Conservation (phyloP, 2,888 invertebrate species). For the Amphiduros pacificus region DNA sequence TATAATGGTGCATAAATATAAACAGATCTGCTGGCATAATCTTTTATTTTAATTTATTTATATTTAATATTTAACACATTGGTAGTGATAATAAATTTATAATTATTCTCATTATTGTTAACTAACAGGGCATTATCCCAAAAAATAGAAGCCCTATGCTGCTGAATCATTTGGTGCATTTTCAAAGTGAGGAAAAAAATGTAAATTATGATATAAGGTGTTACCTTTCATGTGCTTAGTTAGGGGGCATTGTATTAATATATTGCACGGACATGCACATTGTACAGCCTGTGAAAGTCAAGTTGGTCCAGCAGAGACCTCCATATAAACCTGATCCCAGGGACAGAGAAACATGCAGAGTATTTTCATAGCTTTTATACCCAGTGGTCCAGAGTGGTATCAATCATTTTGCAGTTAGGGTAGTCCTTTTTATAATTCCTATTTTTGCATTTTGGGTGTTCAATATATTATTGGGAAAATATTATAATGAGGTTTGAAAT, state of each 20-base stretch:
- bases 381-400: constrained; percentile 9
- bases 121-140: too few relatives aligned
- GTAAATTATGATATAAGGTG: too few relatives aligned
- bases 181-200: too few relatives aligned
- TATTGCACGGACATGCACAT: background rate
- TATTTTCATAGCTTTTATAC: constrained; percentile 22
- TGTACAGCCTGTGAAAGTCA: background rate
- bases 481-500: constrained; percentile 10
- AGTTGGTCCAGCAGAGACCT: background rate
- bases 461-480: constrained; percentile 14
- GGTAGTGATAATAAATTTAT: too few relatives aligned
- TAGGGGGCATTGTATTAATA: background rate
- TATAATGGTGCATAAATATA: too few relatives aligned
- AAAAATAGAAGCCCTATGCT: background rate
- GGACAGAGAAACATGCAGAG: constrained; percentile 16
- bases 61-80: too few relatives aligned
- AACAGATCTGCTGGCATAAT: too few relatives aligned
- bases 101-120: too few relatives aligned
- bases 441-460: constrained; percentile 23
- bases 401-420: constrained; percentile 19
- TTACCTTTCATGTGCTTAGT: background rate
- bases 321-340: background rate
- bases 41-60: too few relatives aligned
- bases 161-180: background rate
- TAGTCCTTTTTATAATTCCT: constrained; percentile 22